Conservation (phyloP, 2,888 invertebrate species). For the Brenthis daphne region DNA sequence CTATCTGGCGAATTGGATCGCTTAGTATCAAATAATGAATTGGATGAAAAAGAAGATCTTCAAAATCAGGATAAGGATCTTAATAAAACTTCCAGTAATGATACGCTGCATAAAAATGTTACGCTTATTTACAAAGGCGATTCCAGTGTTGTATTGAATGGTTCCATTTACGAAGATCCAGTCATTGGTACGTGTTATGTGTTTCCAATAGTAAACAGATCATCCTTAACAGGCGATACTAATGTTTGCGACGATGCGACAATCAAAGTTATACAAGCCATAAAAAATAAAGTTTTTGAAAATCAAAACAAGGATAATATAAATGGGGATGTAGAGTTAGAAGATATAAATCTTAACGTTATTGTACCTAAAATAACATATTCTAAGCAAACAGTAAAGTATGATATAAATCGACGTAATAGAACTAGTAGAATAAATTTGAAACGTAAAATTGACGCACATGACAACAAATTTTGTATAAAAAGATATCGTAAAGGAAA, state of each 20-base stretch:
- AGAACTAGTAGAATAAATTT: conserved; percentile 42
- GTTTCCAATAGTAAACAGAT: conserved; percentile 49
- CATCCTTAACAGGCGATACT: conserved; percentile 34
- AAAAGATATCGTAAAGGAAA: conserved; percentile 69
- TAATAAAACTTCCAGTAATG: conserved; percentile 8
- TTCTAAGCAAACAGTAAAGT: conserved; percentile 40
- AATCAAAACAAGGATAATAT: conserved; percentile 23
- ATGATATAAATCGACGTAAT: conserved; percentile 18
- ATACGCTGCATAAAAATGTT: conserved; percentile 38
- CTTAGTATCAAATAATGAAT: no score
- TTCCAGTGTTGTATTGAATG: conserved; percentile 51
- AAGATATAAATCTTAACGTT: conserved; percentile 45
- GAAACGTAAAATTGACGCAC: conserved; percentile 61
- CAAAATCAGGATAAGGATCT: not conserved
- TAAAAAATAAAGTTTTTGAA: conserved; percentile 36
- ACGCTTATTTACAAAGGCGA: conserved; percentile 47
- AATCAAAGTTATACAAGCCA: conserved; percentile 28
- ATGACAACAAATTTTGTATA: conserved; percentile 47
- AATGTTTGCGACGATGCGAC: conserved; percentile 29
- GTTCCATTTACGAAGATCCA: conserved; percentile 57
- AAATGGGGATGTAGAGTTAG: conserved; percentile 40
- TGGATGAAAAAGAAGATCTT: not conserved
- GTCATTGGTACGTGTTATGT: conserved; percentile 55
- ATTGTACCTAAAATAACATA: conserved; percentile 60
- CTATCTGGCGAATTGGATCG: no score